These are phyloP conservation scores for Crocidura indochinensis DNA, from an alignment of 2,797 vertebrate genomes.

Conservation along the genomic window DNA sequence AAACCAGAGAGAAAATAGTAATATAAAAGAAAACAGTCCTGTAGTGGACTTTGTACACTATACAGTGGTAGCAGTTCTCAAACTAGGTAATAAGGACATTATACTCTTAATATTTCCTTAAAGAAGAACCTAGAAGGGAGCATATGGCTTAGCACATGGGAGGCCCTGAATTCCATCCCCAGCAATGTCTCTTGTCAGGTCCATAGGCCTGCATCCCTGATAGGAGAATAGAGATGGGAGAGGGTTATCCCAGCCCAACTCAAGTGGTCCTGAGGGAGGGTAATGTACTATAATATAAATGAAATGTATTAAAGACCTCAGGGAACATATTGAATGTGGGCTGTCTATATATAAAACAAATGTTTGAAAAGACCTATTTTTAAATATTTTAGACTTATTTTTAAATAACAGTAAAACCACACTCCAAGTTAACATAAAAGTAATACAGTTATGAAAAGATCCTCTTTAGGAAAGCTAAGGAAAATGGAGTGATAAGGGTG, in stretches of 20 bases:
- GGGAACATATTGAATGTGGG: too few relatives aligned
- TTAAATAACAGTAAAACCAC: neutral
- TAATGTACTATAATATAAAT: too few relatives aligned
- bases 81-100: neutral
- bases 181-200: too few relatives aligned
- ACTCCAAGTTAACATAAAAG: neutral
- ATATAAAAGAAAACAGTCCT: neutral
- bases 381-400: constrained; percentile 13
- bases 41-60: neutral
- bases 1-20: neutral
- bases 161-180: too few relatives aligned
- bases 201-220: too few relatives aligned
- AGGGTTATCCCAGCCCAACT: too few relatives aligned
- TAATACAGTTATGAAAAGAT: neutral
- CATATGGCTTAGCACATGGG: too few relatives aligned
- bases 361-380: neutral
- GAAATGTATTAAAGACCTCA: too few relatives aligned
- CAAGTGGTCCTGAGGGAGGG: too few relatives aligned
- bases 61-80: neutral
- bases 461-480: constrained; percentile 1
- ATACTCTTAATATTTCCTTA: neutral
- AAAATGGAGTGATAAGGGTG: neutral
- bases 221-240: too few relatives aligned
- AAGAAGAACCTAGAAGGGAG: too few relatives aligned
- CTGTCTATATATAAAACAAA: neutral